Evolutionary conservation across 2,113 vertebrate species (phyloP).

Genomic region (Hydropotes inermis): DNA sequence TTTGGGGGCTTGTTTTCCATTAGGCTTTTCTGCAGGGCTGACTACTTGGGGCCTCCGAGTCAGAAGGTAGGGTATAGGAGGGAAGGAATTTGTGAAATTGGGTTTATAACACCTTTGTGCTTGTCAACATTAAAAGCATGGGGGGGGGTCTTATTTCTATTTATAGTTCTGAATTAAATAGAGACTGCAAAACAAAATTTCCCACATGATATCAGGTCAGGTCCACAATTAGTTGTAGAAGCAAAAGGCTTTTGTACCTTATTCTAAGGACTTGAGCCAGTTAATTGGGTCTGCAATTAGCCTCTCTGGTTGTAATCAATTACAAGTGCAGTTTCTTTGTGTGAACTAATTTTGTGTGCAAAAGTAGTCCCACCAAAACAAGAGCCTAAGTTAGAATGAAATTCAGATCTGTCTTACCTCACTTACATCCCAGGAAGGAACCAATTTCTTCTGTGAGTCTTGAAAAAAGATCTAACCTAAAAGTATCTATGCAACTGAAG

Average conservation of each 20-base stretch:
- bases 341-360: constrained; percentile 66
- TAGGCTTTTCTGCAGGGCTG: not conserved
- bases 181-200: constrained; percentile 1
- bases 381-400: constrained; percentile 19
- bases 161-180: not conserved
- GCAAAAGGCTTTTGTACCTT: constrained; percentile 47
- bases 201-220: not conserved
- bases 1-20: not conserved
- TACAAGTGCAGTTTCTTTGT: constrained; percentile 70
- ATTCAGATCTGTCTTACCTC: constrained; percentile 24
- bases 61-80: not conserved
- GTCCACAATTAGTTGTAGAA: constrained; percentile 41
- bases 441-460: not conserved
- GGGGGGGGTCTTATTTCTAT: not conserved
- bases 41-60: not conserved
- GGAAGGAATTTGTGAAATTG: not conserved
- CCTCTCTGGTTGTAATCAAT: constrained; percentile 64
- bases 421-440: not conserved
- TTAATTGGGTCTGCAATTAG: constrained; percentile 67
- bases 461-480: not conserved
- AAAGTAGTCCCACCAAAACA: constrained; percentile 42
- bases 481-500: not conserved
- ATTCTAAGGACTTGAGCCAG: constrained; percentile 28
- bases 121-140: not conserved
- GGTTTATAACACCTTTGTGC: not conserved